Base-by-base conservation (phyloP, 92 coral and sea anemone genomes). In the Diadumene lineata region DNA sequence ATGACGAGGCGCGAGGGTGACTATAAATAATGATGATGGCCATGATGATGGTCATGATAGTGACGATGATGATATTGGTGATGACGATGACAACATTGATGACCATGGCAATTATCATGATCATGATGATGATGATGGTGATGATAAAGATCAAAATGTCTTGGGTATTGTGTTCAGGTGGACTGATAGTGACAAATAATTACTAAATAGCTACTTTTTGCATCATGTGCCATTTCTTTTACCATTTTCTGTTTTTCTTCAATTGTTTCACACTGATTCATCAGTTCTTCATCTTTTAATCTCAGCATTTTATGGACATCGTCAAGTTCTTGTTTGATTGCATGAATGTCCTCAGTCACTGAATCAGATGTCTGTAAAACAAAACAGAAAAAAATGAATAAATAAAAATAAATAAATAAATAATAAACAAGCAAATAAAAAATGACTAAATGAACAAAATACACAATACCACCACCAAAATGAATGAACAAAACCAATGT, bases 281-380 rank as follows among this genome's bases (percentile, higher is more conserved):
- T 73, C 50, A 84, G 29, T 58, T 79, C 81, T 21, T 57, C 74
- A 51, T 84, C 89, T 81, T 91, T 91, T 9, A 61, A 19, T 78
- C 83, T 81, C 28, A 91, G 84, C 78, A 84, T 81, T 34, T 81
- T 81, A 89, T 83, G 83, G 23, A 91, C 88, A 73, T 87, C 81
- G 10, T 79, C 84, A 53, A 91, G 90, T 77, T 91, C 97, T 60
- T 85, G 68, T 55, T 79, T 84, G 34, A 91, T 74, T 28, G 57
- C 69, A 68, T 83, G 60, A 24, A 90, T 75, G 64, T 90, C 92
- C n/a, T n/a, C 30, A 67, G 65, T 44, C 7, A 68, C 65, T 10
- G 60, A 72, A 31, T 65, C 75, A 29, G 82, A 68, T 32, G 6
- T 44, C 78, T 73, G 16, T 0, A 28, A 29, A 25, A 44, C 7